Percentiles rank a stretch among this genome's conserved stretches.
phyloP scores from a whole-genome alignment of 2,797 vertebrate species.

The Ctenosaura bakeri region DNA sequence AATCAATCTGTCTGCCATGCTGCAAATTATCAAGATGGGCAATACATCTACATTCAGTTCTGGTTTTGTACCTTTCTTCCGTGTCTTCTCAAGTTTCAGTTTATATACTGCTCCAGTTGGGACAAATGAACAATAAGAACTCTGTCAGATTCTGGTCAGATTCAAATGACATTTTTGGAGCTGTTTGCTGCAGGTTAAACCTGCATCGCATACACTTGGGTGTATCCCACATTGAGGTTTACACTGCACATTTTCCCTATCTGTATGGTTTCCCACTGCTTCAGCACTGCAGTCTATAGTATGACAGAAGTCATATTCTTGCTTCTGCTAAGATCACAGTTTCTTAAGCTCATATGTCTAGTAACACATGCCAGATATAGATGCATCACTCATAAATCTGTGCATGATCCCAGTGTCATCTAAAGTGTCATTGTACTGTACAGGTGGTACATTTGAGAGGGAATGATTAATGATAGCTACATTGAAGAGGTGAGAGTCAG shows the following conservation, averaged over 20 bases:
- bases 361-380: background rate
- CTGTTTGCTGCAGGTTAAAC: background rate
- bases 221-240: no score
- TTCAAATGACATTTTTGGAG: background rate
- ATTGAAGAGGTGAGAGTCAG: background rate
- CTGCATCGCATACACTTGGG: background rate
- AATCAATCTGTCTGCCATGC: background rate
- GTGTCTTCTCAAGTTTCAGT: background rate
- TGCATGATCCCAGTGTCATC: background rate
- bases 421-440: background rate
- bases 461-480: background rate
- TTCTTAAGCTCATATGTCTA: background rate
- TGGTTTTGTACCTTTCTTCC: background rate
- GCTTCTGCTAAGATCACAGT: background rate
- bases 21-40: background rate
- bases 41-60: background rate
- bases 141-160: background rate
- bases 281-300: background rate
- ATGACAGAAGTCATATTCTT: background rate
- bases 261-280: background rate
- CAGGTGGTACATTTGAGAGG: background rate
- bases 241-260: background rate
- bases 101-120: background rate
- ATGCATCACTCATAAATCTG: background rate
- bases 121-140: background rate